phyloP scores from a whole-genome alignment of 2,888 invertebrate genomes.

The Phaedon cochleariae region DNA sequence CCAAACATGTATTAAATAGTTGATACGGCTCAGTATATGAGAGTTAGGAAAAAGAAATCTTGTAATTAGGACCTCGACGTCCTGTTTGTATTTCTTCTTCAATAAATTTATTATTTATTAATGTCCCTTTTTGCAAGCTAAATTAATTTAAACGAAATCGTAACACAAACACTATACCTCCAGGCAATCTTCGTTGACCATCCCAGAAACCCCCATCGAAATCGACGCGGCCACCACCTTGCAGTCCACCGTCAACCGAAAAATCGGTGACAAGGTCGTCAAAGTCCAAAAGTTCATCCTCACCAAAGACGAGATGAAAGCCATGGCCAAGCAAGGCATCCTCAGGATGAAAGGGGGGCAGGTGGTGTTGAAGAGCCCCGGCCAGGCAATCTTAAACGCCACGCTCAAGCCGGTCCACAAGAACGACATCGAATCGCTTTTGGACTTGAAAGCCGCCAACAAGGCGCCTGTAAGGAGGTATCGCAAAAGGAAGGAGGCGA shows the following conservation, averaged over 20 bases:
- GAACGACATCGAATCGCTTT: constrained; percentile 44
- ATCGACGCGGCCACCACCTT: constrained; percentile 27
- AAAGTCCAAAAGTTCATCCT: constrained; percentile 73
- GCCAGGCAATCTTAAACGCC: constrained; percentile 45
- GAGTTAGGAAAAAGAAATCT: too few species aligned
- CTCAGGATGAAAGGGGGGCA: constrained; percentile 45
- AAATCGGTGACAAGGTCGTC: constrained; percentile 70
- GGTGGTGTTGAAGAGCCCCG: constrained; percentile 44
- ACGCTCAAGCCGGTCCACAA: constrained; percentile 43
- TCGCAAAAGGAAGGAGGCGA: constrained; percentile 18
- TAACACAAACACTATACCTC: too few species aligned
- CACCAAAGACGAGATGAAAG: constrained; percentile 73
- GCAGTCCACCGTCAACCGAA: constrained; percentile 55
- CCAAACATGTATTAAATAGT: too few species aligned
- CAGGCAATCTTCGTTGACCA: neutral
- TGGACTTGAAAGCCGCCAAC: constrained; percentile 32
- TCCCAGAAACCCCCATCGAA: constrained; percentile 8
- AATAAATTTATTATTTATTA: too few species aligned
- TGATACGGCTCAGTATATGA: too few species aligned
- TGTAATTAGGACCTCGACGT: too few species aligned
- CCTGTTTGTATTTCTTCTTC: too few species aligned
- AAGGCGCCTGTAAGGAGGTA: constrained; percentile 38
- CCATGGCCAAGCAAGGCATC: constrained; percentile 69
- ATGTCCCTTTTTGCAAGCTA: too few species aligned
- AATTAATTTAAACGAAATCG: too few species aligned